phyloP scores from a whole-genome alignment of 1,140 invertebrate genomes.

The Scaptomyza montana region DNA sequence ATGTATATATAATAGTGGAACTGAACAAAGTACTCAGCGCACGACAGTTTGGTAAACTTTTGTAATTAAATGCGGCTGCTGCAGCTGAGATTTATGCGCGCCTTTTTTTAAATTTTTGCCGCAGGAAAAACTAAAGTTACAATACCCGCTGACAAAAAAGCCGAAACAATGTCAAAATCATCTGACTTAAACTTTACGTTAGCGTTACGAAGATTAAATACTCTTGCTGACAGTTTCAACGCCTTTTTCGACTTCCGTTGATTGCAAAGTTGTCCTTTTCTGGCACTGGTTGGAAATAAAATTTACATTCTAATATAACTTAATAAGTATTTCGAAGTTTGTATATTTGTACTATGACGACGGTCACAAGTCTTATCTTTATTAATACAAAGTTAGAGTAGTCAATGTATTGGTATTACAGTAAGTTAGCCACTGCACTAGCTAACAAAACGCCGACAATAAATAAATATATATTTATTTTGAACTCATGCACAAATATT shows the following conservation, averaged over 20 bases:
- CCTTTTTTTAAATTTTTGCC: not conserved
- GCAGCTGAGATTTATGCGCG: conserved; percentile 62
- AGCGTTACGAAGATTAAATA: not conserved
- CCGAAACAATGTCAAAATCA: not conserved
- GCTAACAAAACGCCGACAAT: not conserved
- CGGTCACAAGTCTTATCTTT: no score
- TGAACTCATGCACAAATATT: conserved; percentile 7
- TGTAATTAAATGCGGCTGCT: conserved; percentile 68
- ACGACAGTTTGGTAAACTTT: conserved; percentile 54
- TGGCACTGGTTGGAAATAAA: no score
- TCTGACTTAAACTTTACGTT: not conserved
- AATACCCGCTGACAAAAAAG: conserved; percentile 8
- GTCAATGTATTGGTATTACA: no score
- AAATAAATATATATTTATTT: conserved; percentile 64
- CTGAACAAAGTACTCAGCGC: conserved; percentile 1
- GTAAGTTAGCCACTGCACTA: no score
- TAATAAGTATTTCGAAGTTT: no score
- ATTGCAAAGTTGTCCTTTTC: not conserved
- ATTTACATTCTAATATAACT: no score
- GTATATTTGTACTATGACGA: no score
- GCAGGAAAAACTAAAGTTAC: conserved; percentile 2
- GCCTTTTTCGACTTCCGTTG: not conserved
- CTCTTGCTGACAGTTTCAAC: not conserved
- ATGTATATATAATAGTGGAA: not conserved
- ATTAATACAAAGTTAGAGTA: no score